Evolutionary conservation across 2,888 invertebrate species (phyloP).

Genomic region (Mesodorylaimus sp.): DNA sequence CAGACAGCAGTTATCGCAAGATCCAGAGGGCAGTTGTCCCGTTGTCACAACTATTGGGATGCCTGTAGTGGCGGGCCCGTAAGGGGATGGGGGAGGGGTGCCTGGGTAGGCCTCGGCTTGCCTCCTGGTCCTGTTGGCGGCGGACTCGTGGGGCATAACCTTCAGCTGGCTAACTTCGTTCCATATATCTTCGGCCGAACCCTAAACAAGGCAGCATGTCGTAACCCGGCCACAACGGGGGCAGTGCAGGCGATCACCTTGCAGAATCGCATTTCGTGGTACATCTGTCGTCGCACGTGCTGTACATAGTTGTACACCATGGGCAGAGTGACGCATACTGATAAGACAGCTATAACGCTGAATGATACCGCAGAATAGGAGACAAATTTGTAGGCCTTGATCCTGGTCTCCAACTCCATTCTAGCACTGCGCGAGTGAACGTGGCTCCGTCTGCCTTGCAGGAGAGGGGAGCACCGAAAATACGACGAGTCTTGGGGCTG

Average conservation of each 20-base stretch:
- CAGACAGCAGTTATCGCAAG: too few species aligned
- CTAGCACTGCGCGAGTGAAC: too few species aligned
- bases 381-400: slow-evolving; percentile 9
- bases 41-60: too few species aligned
- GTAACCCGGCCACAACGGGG: too few species aligned
- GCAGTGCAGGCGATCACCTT: too few species aligned
- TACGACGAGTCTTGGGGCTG: too few species aligned
- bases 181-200: slow-evolving; percentile 29
- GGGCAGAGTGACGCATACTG: slow-evolving; percentile 27
- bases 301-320: slow-evolving; percentile 29
- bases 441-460: too few species aligned
- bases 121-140: slow-evolving; percentile 27
- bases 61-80: background rate
- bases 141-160: slow-evolving; percentile 17
- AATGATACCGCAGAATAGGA: slow-evolving; percentile 20
- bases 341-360: slow-evolving; percentile 28
- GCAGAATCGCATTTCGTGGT: slow-evolving; percentile 29
- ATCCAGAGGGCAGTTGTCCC: too few species aligned
- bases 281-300: slow-evolving; percentile 28
- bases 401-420: background rate
- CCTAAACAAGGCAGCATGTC: too few species aligned
- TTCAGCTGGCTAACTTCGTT: slow-evolving; percentile 24
- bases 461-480: too few species aligned
- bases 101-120: slow-evolving; percentile 18
- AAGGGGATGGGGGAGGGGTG: too few species aligned